Evolutionary conservation across 2,113 vertebrate genomes (phyloP), one percentile per base, ranked within the genome.

Genomic region (Castor canadensis): DNA sequence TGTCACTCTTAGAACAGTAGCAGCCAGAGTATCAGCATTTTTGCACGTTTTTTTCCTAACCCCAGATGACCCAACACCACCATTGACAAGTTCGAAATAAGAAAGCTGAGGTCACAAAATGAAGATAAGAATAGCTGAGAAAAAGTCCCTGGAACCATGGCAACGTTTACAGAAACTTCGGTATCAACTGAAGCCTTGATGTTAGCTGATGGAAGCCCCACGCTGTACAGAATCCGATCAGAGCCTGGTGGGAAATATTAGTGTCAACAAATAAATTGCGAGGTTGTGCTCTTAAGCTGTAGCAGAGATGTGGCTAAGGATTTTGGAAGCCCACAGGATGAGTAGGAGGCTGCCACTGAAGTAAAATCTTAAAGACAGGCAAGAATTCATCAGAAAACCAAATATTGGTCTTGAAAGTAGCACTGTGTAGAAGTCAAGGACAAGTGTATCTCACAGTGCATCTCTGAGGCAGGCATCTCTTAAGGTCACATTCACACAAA

Each of bases 331-430:
- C 49, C 66, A 4, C 0, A 12, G 19, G 17, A 52, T 30, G 35
- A 52, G 22, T 1, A 49, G 54, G 38, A 93, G 52, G 56, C 72
- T 43, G 32, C 62, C 32, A 15, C 24, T 28, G 47, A 60, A 43
- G 79, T 38, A 72, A 58, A 47, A 32, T 56, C 43, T 82, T 86
- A 67, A 88, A 84, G 47, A 40, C 16, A 71, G 94, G 45, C n/a
- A 47, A n/a, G n/a, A 88, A 79, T 87, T 89, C n/a, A 76, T 89
- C 35, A 89, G 81, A 77, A 90, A 82, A 49, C 90, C 81, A 86
- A 24, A 56, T 62, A 67, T 8, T 69, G 11, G 24, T 58, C 30
- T 87, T 76, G 62, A 62, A 94, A 94, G 66, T 19, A 69, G 54
- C 20, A 32, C 2, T 84, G 43, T 45, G 30, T 52, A 35, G 1